A percentile compares a stretch with the other conserved stretches of the same genome.
These are phyloP conservation scores for Solea solea DNA, from an alignment of 2,113 vertebrate genomes.

Conservation along the genomic window DNA sequence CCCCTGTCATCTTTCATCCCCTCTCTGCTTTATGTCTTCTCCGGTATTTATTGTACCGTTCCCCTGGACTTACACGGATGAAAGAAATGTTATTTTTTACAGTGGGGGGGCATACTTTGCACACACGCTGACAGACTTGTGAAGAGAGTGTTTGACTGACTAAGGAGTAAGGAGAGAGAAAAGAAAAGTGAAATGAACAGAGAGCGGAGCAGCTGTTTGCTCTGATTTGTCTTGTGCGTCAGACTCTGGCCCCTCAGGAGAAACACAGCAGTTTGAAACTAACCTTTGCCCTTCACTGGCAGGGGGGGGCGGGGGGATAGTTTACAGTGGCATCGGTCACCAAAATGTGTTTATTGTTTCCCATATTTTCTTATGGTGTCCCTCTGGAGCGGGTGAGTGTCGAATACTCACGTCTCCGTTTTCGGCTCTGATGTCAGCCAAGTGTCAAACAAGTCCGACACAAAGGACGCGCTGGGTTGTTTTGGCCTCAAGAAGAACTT, in stretches of 20 bases:
- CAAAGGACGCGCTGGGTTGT: neutral
- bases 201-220: slow-evolving; percentile 56
- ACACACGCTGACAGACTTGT: slow-evolving; percentile 11
- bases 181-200: slow-evolving; percentile 13
- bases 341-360: slow-evolving; percentile 55
- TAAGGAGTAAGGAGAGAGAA: slow-evolving; percentile 4
- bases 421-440: slow-evolving; percentile 17
- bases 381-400: slow-evolving; percentile 6
- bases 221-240: slow-evolving; percentile 64
- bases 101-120: neutral
- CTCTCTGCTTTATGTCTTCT: slow-evolving; percentile 3
- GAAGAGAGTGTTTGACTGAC: slow-evolving; percentile 19
- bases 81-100: slow-evolving; percentile 3
- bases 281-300: slow-evolving; percentile 54
- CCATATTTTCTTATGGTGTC: slow-evolving; percentile 32
- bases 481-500: neutral
- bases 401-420: slow-evolving; percentile 8
- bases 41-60: slow-evolving; percentile 9
- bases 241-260: slow-evolving; percentile 55
- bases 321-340: slow-evolving; percentile 22
- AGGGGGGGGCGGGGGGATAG: slow-evolving; percentile 22
- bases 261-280: slow-evolving; percentile 49
- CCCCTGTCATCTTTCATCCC: slow-evolving; percentile 33
- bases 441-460: neutral
- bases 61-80: neutral